Conservation (phyloP, 2,113 vertebrate genomes). For the Helogale parvula region DNA sequence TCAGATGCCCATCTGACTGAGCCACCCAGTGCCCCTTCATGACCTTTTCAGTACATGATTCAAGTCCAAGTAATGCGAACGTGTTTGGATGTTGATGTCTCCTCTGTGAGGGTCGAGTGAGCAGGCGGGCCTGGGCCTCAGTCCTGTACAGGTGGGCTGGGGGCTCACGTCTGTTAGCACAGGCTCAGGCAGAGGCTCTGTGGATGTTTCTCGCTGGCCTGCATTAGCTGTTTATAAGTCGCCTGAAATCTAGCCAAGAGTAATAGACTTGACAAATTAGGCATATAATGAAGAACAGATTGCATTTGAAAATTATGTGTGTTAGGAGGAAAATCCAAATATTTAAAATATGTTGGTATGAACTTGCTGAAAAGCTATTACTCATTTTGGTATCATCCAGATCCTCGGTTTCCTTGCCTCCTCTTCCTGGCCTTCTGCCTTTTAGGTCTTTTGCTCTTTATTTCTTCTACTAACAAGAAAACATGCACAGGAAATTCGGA, state of each 20-base stretch:
- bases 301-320: background rate
- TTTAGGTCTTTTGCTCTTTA: background rate
- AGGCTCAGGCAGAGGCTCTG: background rate
- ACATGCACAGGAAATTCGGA: background rate
- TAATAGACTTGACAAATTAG: background rate
- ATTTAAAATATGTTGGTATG: background rate
- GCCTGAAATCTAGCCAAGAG: background rate
- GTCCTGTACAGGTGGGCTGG: accelerated
- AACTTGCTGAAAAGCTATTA: background rate
- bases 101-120: accelerated
- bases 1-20: too few species aligned
- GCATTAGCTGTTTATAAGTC: background rate
- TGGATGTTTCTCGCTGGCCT: background rate
- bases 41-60: background rate
- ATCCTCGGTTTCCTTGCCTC: background rate
- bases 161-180: accelerated
- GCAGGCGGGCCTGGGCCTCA: accelerated
- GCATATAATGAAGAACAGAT: background rate
- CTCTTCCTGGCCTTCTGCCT: background rate
- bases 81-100: background rate
- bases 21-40: too few species aligned
- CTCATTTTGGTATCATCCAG: background rate
- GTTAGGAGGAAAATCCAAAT: background rate
- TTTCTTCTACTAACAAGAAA: background rate
- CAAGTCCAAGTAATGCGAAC: background rate